Evolutionary conservation across 2,888 invertebrate genomes (phyloP).

Genomic region (Lithosia quadra): DNA sequence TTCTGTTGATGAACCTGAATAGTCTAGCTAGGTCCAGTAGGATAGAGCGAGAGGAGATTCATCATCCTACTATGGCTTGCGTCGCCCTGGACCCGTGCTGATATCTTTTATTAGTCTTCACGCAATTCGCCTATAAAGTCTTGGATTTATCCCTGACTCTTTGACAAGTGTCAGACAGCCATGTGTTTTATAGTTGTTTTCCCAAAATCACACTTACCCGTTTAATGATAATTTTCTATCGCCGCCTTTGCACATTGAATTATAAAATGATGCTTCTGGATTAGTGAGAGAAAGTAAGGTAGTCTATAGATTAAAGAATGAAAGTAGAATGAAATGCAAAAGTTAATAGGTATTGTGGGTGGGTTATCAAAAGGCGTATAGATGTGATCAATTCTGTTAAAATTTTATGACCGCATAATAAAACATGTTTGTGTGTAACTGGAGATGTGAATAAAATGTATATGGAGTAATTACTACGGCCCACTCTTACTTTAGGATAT

Average conservation of each 20-base stretch:
- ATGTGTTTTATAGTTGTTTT: neutral
- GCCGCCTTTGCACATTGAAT: neutral
- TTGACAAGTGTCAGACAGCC: neutral
- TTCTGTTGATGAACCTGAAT: neutral
- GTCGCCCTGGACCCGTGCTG: neutral
- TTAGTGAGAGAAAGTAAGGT: neutral
- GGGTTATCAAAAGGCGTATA: neutral
- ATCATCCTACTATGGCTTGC: neutral
- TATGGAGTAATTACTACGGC: neutral
- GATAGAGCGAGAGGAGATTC: too few species aligned
- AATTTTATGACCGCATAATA: too few species aligned
- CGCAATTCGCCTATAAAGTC: neutral
- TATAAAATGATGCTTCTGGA: neutral
- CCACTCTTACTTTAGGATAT: neutral
- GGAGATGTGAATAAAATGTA: neutral
- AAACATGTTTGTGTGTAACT: neutral
- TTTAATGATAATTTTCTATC: neutral
- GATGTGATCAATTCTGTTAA: too few species aligned
- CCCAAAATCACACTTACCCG: neutral
- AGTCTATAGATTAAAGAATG: neutral
- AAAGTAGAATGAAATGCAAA: neutral
- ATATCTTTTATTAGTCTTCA: neutral
- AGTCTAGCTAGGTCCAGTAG: neutral
- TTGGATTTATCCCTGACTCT: neutral
- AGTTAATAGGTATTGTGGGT: neutral